phyloP scores from a whole-genome alignment of 2,113 vertebrate genomes.

The Asarcornis scutulata region DNA sequence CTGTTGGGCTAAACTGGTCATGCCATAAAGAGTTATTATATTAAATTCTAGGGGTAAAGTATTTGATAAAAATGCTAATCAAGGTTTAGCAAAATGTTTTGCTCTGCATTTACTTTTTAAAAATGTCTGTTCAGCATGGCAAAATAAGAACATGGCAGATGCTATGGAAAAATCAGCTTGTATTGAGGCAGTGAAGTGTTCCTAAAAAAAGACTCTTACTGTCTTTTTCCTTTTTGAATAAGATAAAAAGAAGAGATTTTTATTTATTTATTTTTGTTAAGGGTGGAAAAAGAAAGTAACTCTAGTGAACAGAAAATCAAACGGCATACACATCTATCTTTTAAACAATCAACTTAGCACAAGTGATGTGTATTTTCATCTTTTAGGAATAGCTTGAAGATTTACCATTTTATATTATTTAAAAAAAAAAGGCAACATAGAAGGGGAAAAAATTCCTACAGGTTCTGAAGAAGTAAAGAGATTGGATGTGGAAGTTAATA shows the following conservation, averaged over 20 bases:
- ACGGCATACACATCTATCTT: slow-evolving; percentile 6
- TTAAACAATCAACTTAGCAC: slow-evolving; percentile 20
- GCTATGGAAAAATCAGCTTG: slow-evolving; percentile 66
- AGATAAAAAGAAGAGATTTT: slow-evolving; percentile 32
- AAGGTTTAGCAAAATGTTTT: slow-evolving; percentile 53
- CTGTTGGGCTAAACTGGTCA: background rate
- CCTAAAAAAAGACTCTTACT: slow-evolving; percentile 51
- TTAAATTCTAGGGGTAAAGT: slow-evolving; percentile 27
- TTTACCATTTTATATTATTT: background rate
- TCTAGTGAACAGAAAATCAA: slow-evolving; percentile 25
- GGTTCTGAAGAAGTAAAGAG: background rate
- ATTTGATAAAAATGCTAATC: slow-evolving; percentile 62
- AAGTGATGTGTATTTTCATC: background rate
- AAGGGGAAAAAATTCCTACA: background rate
- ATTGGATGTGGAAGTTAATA: background rate
- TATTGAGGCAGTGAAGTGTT: slow-evolving; percentile 63
- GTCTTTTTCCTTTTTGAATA: slow-evolving; percentile 41
- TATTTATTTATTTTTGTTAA: background rate
- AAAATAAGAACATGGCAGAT: slow-evolving; percentile 67
- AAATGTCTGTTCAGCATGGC: slow-evolving; percentile 62
- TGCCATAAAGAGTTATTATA: background rate
- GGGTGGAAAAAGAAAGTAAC: slow-evolving; percentile 24
- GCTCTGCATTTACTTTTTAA: slow-evolving; percentile 57
- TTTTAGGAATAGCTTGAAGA: background rate
- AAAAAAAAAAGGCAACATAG: background rate